phyloP scores from a whole-genome alignment of 1,140 invertebrate species.

The Euschistus heros region DNA sequence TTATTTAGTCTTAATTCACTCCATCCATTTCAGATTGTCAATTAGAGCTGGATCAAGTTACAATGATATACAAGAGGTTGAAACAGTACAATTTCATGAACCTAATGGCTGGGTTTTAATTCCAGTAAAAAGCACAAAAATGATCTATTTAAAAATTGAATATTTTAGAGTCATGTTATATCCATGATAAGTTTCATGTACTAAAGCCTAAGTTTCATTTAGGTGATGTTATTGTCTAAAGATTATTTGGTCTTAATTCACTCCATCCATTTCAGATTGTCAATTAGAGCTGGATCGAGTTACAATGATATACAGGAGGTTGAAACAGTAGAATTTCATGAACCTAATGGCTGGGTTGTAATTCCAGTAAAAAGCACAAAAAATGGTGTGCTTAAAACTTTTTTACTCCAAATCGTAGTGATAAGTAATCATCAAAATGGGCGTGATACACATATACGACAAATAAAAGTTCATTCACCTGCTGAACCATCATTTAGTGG shows the following conservation, averaged over 20 bases:
- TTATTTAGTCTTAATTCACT: no score
- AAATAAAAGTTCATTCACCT: slow-evolving; percentile 92
- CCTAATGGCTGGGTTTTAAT: slow-evolving; percentile 93
- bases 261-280: slow-evolving; percentile 52
- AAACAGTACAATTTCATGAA: slow-evolving; percentile 88
- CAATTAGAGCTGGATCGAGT: slow-evolving; percentile 86
- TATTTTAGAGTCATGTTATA: no score
- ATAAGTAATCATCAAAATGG: slow-evolving; percentile 98
- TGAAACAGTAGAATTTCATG: slow-evolving; percentile 85
- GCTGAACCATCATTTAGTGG: slow-evolving; percentile 62
- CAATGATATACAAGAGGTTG: slow-evolving; percentile 94
- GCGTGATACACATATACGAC: slow-evolving; percentile 92
- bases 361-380: slow-evolving; percentile 84
- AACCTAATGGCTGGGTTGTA: slow-evolving; percentile 91
- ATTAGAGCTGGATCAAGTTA: slow-evolving; percentile 91
- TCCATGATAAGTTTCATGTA: no score
- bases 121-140: slow-evolving; percentile 78
- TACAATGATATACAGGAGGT: slow-evolving; percentile 97
- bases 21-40: slow-evolving; percentile 57
- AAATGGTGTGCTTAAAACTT: slow-evolving; percentile 79
- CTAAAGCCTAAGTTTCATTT: no score
- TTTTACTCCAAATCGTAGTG: slow-evolving; percentile 95
- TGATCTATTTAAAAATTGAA: no score
- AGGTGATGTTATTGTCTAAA: no score
- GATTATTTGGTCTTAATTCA: no score